Conservation (phyloP, 2,797 vertebrate species). For the Danio choprae region DNA sequence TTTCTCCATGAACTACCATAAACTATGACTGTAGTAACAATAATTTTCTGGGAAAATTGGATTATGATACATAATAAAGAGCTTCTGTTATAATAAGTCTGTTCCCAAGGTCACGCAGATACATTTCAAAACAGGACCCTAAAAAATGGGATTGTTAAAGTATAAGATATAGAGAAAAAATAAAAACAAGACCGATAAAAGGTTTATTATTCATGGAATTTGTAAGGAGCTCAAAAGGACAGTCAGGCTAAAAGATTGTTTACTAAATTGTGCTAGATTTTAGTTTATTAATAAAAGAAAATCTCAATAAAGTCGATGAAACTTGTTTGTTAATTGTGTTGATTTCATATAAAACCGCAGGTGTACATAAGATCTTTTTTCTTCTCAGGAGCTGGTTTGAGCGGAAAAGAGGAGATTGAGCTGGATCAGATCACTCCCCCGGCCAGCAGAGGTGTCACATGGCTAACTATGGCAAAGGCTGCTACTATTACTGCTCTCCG, state of each 20-base stretch:
- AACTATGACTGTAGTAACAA: neutral
- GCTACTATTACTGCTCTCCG: conserved; percentile 20
- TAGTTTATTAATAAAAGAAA: no score
- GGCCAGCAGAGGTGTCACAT: conserved; percentile 59
- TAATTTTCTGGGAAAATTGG: neutral
- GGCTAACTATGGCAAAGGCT: conserved; percentile 54
- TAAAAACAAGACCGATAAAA: neutral
- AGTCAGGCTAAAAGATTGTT: no score
- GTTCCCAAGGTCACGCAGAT: neutral
- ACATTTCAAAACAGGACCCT: neutral
- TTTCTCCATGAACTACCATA: neutral
- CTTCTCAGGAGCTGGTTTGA: neutral
- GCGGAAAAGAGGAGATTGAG: conserved; percentile 26
- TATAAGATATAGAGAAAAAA: no score
- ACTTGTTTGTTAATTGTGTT: neutral
- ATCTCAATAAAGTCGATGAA: no score
- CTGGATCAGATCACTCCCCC: neutral
- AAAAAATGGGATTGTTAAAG: neutral
- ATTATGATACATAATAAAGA: neutral
- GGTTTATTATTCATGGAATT: neutral
- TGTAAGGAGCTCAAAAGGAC: no score
- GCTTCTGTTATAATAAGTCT: neutral
- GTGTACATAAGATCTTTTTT: neutral
- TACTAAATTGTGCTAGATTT: no score
- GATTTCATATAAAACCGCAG: neutral